Evolutionary conservation across 2,888 invertebrate genomes (phyloP).

Genomic region (Cosmopolites sordidus): DNA sequence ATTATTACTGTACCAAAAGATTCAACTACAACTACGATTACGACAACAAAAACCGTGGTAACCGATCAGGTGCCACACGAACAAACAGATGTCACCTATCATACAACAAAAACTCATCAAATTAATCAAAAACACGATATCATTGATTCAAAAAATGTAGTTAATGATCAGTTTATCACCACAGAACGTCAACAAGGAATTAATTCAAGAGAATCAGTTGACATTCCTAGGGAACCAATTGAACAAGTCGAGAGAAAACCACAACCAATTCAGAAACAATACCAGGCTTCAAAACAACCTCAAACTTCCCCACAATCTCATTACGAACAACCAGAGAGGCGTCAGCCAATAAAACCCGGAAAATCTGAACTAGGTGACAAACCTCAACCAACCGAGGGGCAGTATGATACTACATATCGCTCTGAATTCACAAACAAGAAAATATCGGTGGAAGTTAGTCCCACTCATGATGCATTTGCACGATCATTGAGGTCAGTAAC

Average conservation of each 20-base stretch:
- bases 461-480: constrained; percentile 73
- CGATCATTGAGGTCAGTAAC: constrained; percentile 66
- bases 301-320: no score
- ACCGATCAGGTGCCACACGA: constrained; percentile 15
- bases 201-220: constrained; percentile 10
- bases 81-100: constrained; percentile 11
- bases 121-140: constrained; percentile 17
- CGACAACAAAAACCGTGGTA: constrained; percentile 19
- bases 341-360: constrained; percentile 38
- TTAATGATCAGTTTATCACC: constrained; percentile 33
- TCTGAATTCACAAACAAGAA: constrained; percentile 54
- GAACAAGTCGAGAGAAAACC: not conserved
- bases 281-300: no score
- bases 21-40: constrained; percentile 12
- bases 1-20: constrained; percentile 6
- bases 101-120: constrained; percentile 22
- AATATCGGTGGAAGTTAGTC: constrained; percentile 63
- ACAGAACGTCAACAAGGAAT: constrained; percentile 33
- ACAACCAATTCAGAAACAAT: not conserved
- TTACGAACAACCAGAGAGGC: constrained; percentile 33
- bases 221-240: not conserved
- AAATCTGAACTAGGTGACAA: constrained; percentile 40
- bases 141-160: constrained; percentile 23
- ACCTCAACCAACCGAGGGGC: constrained; percentile 45
- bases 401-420: constrained; percentile 60